A percentile compares a stretch with the other conserved stretches of the same genome.
These are phyloP conservation scores for Albula glossodonta DNA, from an alignment of 2,113 vertebrate species.

Conservation along the genomic window DNA sequence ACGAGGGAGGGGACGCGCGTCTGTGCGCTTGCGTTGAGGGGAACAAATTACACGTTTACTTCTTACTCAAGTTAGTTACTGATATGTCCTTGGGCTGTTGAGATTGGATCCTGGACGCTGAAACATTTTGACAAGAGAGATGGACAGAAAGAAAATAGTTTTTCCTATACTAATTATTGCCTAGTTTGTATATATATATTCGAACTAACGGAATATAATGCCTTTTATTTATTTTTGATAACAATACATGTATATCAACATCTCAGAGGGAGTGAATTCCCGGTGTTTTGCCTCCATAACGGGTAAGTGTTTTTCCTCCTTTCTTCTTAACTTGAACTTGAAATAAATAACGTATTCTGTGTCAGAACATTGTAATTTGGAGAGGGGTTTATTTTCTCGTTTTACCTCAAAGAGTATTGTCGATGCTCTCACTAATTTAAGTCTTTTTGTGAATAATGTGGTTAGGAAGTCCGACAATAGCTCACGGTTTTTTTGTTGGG, in stretches of 20 bases:
- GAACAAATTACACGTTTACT: neutral
- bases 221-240: neutral
- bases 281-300: neutral
- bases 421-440: neutral
- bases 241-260: neutral
- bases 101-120: neutral
- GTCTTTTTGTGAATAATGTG: neutral
- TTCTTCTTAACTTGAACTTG: neutral
- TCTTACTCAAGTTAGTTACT: neutral
- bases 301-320: neutral
- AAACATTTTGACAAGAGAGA: neutral
- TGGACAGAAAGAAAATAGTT: neutral
- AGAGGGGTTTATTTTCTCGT: neutral
- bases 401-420: neutral
- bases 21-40: slow-evolving; percentile 6
- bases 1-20: neutral
- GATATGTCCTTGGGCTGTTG: neutral
- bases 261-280: neutral
- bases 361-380: neutral
- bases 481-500: neutral
- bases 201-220: neutral
- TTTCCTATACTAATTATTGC: neutral
- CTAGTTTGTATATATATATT: neutral
- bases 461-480: neutral
- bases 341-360: neutral